These are phyloP conservation scores for Parambassis ranga DNA, from an alignment of 2,797 vertebrate genomes.

Conservation along the genomic window DNA sequence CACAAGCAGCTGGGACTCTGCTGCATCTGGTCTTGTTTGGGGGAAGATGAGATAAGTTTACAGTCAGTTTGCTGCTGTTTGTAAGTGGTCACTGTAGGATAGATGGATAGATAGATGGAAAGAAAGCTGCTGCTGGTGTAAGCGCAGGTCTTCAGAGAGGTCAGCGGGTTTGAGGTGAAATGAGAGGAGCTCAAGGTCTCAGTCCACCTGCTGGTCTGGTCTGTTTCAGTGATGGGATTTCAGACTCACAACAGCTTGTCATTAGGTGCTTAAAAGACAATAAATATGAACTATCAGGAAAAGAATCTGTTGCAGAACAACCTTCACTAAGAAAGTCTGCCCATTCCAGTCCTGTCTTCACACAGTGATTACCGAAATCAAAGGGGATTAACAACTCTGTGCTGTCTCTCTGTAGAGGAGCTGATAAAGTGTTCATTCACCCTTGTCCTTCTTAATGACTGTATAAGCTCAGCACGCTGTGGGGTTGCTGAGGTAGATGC, in stretches of 20 bases:
- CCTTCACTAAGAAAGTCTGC: slow-evolving; percentile 11
- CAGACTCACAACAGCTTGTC: slow-evolving; percentile 10
- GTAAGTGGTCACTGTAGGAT: slow-evolving; percentile 13
- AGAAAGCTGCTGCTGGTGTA: slow-evolving; percentile 5
- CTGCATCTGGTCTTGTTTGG: slow-evolving; percentile 61
- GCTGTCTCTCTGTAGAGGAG: slow-evolving; percentile 30
- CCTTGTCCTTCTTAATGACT: slow-evolving; percentile 39
- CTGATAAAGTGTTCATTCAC: slow-evolving; percentile 58
- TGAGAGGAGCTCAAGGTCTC: slow-evolving; percentile 18
- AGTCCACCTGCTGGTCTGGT: slow-evolving; percentile 46
- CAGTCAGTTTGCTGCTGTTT: slow-evolving; percentile 47
- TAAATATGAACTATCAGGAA: slow-evolving; percentile 5
- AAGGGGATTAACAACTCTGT: slow-evolving; percentile 49
- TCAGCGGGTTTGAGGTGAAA: slow-evolving; percentile 50
- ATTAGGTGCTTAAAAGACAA: slow-evolving; percentile 7
- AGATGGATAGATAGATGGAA: neutral
- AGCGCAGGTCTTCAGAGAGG: slow-evolving; percentile 22
- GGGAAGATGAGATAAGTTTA: slow-evolving; percentile 37
- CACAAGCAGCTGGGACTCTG: slow-evolving; percentile 71
- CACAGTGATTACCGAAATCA: slow-evolving; percentile 54
- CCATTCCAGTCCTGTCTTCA: slow-evolving; percentile 23
- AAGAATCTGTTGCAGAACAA: slow-evolving; percentile 1
- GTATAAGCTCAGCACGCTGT: slow-evolving; percentile 19
- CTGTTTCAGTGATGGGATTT: slow-evolving; percentile 2
- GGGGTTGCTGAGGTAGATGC: slow-evolving; percentile 28